Conservation (phyloP, 2,888 invertebrate genomes). For the Andricus quercusramuli region DNA sequence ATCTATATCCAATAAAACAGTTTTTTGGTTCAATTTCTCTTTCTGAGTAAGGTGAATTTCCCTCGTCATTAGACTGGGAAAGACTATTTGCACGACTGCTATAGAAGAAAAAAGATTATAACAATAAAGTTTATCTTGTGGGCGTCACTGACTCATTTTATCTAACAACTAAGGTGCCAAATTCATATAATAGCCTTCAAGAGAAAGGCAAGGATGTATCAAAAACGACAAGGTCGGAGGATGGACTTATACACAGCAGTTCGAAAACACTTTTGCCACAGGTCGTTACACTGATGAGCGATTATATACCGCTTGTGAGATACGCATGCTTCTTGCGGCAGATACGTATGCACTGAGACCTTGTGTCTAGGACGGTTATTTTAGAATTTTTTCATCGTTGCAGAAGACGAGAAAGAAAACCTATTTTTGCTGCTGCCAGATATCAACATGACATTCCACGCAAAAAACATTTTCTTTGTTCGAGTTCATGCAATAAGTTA, state of each 20-base stretch:
- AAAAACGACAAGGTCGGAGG: constrained; percentile 57
- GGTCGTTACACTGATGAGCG: constrained; percentile 56
- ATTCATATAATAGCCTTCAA: background rate
- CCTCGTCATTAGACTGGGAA: background rate
- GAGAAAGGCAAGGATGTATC: constrained; percentile 41
- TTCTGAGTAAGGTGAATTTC: too few species aligned
- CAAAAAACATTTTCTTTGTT: constrained; percentile 26
- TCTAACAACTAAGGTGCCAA: constrained; percentile 4
- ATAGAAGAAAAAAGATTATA: background rate
- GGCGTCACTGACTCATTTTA: constrained; percentile 18
- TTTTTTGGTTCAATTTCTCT: too few species aligned
- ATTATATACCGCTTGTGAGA: constrained; percentile 34
- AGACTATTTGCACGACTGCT: background rate
- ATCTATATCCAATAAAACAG: too few species aligned
- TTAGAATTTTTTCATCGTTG: constrained; percentile 46
- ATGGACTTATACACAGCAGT: constrained; percentile 51
- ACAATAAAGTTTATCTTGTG: background rate
- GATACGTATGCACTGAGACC: constrained; percentile 40
- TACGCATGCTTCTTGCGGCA: constrained; percentile 40
- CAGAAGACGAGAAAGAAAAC: constrained; percentile 41
- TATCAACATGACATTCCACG: background rate
- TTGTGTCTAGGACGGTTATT: constrained; percentile 53
- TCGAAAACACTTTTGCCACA: constrained; percentile 48
- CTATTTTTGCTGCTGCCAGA: constrained; percentile 35
- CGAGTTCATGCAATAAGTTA: background rate